phyloP scores from a whole-genome alignment of 2,113 vertebrate genomes.

The Pollimyrus isidori region DNA sequence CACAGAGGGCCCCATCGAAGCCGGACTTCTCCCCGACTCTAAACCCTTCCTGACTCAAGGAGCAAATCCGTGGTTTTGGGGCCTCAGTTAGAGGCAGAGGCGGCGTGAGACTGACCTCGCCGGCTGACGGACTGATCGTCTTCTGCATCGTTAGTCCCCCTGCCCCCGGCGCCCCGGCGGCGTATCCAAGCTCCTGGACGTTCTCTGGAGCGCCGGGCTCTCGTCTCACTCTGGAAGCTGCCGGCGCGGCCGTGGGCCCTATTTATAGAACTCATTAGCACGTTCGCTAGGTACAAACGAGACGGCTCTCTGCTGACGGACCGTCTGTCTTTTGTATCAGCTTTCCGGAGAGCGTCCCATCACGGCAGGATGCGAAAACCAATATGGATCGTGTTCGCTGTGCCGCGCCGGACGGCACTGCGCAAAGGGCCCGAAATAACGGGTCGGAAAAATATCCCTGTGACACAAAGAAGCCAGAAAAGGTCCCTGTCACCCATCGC shows the following conservation, averaged over 20 bases:
- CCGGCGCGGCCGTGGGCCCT: conserved; percentile 49
- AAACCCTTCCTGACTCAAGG: not conserved
- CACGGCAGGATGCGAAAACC: conserved; percentile 63
- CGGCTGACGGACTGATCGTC: not conserved
- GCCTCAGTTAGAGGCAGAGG: not conserved
- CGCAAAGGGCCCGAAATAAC: conserved; percentile 27
- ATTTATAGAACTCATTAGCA: conserved; percentile 76
- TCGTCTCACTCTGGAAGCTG: conserved; percentile 53
- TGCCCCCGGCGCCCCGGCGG: conserved; percentile 1
- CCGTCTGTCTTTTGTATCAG: conserved; percentile 73
- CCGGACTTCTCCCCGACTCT: not conserved
- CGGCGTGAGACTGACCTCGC: not conserved
- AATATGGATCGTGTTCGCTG: conserved; percentile 58
- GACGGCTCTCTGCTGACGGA: conserved; percentile 67
- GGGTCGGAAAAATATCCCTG: conserved; percentile 47
- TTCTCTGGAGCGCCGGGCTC: conserved; percentile 41
- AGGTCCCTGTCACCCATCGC: conserved; percentile 44
- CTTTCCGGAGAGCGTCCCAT: conserved; percentile 68
- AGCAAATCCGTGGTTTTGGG: not conserved
- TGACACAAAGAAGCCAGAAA: conserved; percentile 42
- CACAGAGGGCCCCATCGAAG: not conserved
- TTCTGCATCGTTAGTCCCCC: not conserved
- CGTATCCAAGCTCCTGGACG: conserved; percentile 5
- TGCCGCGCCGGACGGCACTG: conserved; percentile 18
- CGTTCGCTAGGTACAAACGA: conserved; percentile 71